These are phyloP conservation scores for Hemichromis elongatus DNA, from an alignment of 2,113 vertebrate genomes.

Conservation along the genomic window DNA sequence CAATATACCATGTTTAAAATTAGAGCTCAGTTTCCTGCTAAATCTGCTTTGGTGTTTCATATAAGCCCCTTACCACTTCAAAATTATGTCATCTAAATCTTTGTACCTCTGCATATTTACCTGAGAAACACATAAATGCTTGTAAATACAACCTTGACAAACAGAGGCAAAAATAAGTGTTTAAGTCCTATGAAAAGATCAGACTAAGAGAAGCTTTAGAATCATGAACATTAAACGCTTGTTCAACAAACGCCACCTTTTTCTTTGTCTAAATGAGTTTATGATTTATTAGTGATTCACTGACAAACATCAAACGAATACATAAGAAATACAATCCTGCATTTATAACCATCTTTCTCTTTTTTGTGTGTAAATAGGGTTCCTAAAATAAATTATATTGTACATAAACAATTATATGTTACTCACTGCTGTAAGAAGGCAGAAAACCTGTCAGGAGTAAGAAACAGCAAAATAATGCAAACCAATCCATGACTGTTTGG, in stretches of 20 bases:
- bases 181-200: neutral
- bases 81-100: neutral
- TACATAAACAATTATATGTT: neutral
- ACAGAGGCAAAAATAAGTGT: neutral
- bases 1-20: too few species aligned
- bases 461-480: neutral
- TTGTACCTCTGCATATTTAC: accelerated
- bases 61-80: neutral
- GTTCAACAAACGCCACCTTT: neutral
- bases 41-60: neutral
- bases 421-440: neutral
- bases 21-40: neutral
- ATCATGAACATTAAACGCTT: neutral
- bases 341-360: neutral
- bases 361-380: neutral
- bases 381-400: neutral
- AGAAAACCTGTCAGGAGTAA: neutral
- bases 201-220: neutral
- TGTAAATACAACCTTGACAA: neutral
- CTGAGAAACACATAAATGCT: neutral
- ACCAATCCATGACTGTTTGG: conserved; percentile 12
- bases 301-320: neutral
- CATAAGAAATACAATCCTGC: neutral
- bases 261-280: neutral
- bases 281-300: neutral